phyloP scores from a whole-genome alignment of 2,888 invertebrate species.

The Criorhina ranunculi region DNA sequence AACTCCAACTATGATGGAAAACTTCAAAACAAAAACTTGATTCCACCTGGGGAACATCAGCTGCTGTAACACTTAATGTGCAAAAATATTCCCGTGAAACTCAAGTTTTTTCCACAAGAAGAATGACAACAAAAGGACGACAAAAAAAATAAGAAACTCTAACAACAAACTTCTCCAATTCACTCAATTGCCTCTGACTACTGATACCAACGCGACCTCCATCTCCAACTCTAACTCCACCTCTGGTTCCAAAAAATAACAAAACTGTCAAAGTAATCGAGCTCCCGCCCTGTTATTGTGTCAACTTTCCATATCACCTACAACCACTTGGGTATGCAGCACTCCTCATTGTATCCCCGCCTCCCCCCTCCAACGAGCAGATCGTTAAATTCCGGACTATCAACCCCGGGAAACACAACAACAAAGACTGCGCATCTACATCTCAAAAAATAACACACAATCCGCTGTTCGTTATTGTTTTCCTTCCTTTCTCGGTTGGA shows the following conservation, averaged over 20 bases:
- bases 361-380: no score
- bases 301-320: constrained; percentile 19
- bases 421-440: constrained; percentile 19
- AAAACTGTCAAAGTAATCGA: constrained; percentile 64
- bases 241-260: neutral
- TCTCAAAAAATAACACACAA: constrained; percentile 32
- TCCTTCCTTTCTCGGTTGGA: constrained; percentile 21
- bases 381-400: constrained; percentile 44
- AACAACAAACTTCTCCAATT: constrained; percentile 43
- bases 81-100: constrained; percentile 21
- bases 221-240: neutral
- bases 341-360: neutral
- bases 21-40: constrained; percentile 49
- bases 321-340: neutral
- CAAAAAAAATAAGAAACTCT: neutral
- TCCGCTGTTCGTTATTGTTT: constrained; percentile 54
- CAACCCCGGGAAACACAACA: constrained; percentile 19
- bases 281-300: constrained; percentile 29
- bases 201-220: constrained; percentile 35
- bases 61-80: constrained; percentile 43
- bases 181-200: constrained; percentile 68
- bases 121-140: neutral
- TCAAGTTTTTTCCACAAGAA: neutral
- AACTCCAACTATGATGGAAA: constrained; percentile 33
- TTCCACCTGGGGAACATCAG: constrained; percentile 58